A percentile compares a stretch with the other conserved stretches of the same genome.
These are phyloP conservation scores for Halictus rubicundus DNA, from an alignment of 1,140 invertebrate genomes.

Conservation along the genomic window DNA sequence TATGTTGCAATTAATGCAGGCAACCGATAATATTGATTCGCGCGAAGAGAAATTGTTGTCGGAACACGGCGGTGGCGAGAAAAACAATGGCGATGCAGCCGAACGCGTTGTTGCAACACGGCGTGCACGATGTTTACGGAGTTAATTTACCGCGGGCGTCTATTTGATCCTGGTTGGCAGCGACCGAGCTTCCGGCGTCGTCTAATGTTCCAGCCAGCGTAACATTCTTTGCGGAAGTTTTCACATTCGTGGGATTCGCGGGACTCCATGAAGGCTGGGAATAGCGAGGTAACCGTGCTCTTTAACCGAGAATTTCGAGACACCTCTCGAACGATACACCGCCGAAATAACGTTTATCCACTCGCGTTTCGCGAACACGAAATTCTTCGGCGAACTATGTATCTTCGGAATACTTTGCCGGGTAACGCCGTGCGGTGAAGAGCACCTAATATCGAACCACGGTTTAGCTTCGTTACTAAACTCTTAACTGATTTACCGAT, in stretches of 20 bases:
- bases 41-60: no score
- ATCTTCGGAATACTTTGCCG: background rate
- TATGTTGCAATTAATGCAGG: no score
- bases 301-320: background rate
- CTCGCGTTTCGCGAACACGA: background rate
- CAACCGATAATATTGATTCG: no score
- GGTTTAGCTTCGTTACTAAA: no score
- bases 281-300: background rate
- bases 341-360: background rate
- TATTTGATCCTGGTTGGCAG: background rate
- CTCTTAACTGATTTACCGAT: no score
- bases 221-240: background rate
- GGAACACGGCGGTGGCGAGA: no score
- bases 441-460: no score
- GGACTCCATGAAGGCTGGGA: background rate
- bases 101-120: background rate
- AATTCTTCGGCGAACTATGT: background rate
- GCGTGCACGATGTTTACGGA: no score
- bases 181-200: background rate
- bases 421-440: no score
- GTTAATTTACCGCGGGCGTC: background rate
- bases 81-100: background rate
- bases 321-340: background rate
- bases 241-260: background rate
- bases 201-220: background rate